Percentiles rank a stretch among this genome's conserved stretches.
These are phyloP conservation scores for Acrocephalus kingi DNA, from an alignment of 2,113 vertebrate species.

Conservation along the genomic window DNA sequence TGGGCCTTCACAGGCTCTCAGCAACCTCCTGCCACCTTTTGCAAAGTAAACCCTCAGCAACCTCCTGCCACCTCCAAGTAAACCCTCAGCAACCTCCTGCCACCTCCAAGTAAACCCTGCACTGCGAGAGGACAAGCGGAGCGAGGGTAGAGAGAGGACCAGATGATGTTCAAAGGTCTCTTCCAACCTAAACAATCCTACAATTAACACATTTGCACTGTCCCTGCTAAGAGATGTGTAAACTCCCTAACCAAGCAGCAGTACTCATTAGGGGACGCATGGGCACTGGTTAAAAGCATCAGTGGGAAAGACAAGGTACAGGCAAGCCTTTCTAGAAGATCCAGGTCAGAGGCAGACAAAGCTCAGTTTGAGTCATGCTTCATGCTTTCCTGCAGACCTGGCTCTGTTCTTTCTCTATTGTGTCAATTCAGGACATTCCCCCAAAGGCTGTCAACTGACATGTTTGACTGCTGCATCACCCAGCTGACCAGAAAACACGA, in stretches of 20 bases:
- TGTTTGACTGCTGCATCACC: neutral
- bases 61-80: neutral
- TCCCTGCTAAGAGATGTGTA: neutral
- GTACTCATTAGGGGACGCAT: neutral
- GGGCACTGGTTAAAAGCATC: neutral
- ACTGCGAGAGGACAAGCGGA: neutral
- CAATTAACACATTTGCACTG: neutral
- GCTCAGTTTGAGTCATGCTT: neutral
- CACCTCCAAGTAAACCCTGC: neutral
- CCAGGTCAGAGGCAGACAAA: neutral
- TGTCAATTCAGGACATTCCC: slow-evolving; percentile 36
- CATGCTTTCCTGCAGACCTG: neutral
- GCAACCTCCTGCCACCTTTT: neutral
- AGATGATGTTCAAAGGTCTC: neutral
- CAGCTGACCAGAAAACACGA: slow-evolving; percentile 23
- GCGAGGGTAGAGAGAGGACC: neutral
- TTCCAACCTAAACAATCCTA: neutral
- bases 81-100: neutral
- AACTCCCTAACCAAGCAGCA: neutral
- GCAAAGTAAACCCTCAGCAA: neutral
- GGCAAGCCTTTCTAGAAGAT: neutral
- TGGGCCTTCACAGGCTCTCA: neutral
- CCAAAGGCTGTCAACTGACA: neutral
- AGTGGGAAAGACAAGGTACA: neutral
- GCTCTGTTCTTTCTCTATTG: neutral